Base-by-base conservation (phyloP, 2,797 vertebrate genomes). In the Mormyrops boulengeri region DNA sequence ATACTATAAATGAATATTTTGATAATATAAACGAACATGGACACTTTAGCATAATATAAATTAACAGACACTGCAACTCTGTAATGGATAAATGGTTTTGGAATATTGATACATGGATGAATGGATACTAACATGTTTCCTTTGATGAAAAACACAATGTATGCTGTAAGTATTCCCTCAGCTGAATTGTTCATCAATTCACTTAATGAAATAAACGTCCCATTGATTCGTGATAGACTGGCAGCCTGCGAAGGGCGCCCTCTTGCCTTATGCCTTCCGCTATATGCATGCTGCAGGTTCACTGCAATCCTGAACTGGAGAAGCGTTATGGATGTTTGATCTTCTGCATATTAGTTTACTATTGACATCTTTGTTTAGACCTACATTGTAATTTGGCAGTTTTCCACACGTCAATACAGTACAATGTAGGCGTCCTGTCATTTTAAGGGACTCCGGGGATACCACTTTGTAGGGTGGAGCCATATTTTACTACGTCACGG, bases 381-480 rank as follows among this genome's bases (percentile, higher is more conserved):
- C 14, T 77, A 41, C 17, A 77, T 41, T 77, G 41, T 77, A 73
- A 38, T 73, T 38, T 73, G 69, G 14, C 69, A 77, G 69, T 77
- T 77, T 77, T 77, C 69, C 34, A 77, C 14, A 17, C 69, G 2
- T 19, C 2, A 34, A 53, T 86, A 55, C 22, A 55, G 26, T 53
- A 30, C 17, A 6, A 22, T 86, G 49, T 44, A 82, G 77, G 19
- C 50, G 49, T 50, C n/a, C 62, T 86, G 84, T 88, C 62, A 38
- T 55, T 89, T 80, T 89, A 80, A 89, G 49, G 66, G 85, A 66
- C 22, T 88, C 52, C 38, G 49, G 85, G 85, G 38, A 57, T 88
- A 62, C 85, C 89, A 80, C 34, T 49, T 12, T 41, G 49, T 5
- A n/a, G 17, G 85, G 66, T n/a, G 89, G 89, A 34, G 8, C 50